Conservation (phyloP, 2,797 vertebrate genomes). For the Pagetopsis macropterus region DNA sequence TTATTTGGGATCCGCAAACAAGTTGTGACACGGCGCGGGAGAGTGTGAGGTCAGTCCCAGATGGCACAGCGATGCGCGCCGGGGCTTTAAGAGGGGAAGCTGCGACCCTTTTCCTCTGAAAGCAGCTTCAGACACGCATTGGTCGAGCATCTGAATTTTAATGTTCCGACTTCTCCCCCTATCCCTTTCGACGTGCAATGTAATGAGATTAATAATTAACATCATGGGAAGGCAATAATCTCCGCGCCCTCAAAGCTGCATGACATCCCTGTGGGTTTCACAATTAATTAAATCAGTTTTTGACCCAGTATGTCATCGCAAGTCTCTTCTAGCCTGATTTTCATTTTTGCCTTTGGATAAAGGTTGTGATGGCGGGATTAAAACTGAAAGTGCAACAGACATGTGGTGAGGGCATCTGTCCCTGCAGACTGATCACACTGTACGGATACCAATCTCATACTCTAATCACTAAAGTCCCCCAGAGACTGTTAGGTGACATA, state of each 20-base stretch:
- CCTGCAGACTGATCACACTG: conserved; percentile 48
- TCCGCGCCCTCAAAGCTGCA: conserved; percentile 53
- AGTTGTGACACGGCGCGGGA: conserved; percentile 73
- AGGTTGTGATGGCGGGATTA: conserved; percentile 46
- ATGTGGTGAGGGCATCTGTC: conserved; percentile 58
- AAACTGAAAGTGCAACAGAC: conserved; percentile 51
- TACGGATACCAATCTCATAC: neutral
- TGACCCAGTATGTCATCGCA: conserved; percentile 64
- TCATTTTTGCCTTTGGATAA: conserved; percentile 56
- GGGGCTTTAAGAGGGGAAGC: conserved; percentile 30
- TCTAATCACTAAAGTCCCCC: conserved; percentile 1
- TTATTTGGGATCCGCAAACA: conserved; percentile 66
- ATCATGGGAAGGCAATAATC: conserved; percentile 67
- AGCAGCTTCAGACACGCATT: conserved; percentile 45
- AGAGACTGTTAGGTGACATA: neutral
- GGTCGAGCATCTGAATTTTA: conserved; percentile 32
- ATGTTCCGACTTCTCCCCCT: conserved; percentile 27
- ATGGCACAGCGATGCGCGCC: conserved; percentile 45
- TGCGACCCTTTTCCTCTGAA: conserved; percentile 42
- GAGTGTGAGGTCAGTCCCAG: conserved; percentile 68
- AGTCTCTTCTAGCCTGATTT: conserved; percentile 44
- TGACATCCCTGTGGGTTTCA: conserved; percentile 62
- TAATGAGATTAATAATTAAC: conserved; percentile 76
- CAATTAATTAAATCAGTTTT: conserved; percentile 74
- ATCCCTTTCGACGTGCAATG: conserved; percentile 32